Evolutionary conservation across 2,113 vertebrate genomes (phyloP).

Genomic region (Pseudonaja textilis): DNA sequence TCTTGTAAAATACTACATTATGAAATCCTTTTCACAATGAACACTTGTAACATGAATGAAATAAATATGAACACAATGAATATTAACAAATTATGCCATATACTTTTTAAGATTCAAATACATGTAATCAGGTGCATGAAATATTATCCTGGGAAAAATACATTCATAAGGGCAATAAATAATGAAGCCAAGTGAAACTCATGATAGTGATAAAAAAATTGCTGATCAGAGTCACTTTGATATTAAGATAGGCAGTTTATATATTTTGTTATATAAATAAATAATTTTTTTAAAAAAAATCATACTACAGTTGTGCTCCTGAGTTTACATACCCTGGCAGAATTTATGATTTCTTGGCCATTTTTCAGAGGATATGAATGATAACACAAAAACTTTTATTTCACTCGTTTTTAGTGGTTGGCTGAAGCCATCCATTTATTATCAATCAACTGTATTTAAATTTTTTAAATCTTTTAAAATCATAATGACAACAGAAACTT

Average conservation of each 20-base stretch:
- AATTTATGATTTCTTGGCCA: too few relatives aligned
- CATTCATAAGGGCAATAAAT: neutral
- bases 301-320: neutral
- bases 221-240: too few relatives aligned
- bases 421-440: too few relatives aligned
- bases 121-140: neutral
- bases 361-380: too few relatives aligned
- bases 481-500: too few relatives aligned
- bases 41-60: neutral
- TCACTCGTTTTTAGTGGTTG: too few relatives aligned
- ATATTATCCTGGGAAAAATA: neutral
- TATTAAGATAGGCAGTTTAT: too few relatives aligned
- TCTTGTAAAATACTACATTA: neutral
- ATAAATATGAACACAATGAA: neutral
- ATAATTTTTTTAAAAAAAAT: neutral
- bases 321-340: too few relatives aligned
- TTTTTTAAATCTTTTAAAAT: too few relatives aligned
- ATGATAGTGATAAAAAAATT: neutral
- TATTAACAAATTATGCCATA: neutral
- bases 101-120: neutral
- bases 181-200: neutral
- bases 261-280: too few relatives aligned
- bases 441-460: too few relatives aligned
- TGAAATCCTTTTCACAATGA: neutral
- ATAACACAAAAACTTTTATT: too few relatives aligned